These are phyloP conservation scores for Glyphotaelius pellucidus DNA, from an alignment of 2,888 invertebrate species.

Conservation along the genomic window DNA sequence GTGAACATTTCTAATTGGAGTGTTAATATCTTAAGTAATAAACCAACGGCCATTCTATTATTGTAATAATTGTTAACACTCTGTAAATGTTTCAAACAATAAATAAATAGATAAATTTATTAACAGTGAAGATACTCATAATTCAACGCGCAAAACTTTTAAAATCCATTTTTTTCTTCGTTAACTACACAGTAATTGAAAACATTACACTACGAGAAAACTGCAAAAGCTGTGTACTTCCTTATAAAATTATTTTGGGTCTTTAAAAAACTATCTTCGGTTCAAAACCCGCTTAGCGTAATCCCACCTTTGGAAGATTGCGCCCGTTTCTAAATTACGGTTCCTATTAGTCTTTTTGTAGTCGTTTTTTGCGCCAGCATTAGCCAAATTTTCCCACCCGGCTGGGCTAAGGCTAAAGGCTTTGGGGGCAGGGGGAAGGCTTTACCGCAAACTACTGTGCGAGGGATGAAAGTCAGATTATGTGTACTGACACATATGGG, in stretches of 20 bases:
- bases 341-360: background rate
- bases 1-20: no score
- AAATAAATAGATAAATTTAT: no score
- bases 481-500: constrained; percentile 2
- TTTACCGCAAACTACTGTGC: background rate
- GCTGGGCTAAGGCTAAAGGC: background rate
- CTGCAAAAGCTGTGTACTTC: background rate
- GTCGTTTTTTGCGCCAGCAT: background rate
- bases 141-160: no score
- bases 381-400: background rate
- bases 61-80: no score
- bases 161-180: background rate
- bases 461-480: background rate
- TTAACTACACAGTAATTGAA: background rate
- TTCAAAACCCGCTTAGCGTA: background rate
- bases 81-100: no score
- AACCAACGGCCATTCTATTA: no score
- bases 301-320: constrained; percentile 2
- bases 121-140: no score
- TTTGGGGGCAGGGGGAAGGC: background rate
- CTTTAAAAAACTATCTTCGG: background rate
- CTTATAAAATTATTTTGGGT: background rate
- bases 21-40: no score
- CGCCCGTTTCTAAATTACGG: background rate
- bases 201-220: background rate